These are phyloP conservation scores for Crax fasciolata DNA, from an alignment of 2,797 vertebrate genomes.

Conservation along the genomic window DNA sequence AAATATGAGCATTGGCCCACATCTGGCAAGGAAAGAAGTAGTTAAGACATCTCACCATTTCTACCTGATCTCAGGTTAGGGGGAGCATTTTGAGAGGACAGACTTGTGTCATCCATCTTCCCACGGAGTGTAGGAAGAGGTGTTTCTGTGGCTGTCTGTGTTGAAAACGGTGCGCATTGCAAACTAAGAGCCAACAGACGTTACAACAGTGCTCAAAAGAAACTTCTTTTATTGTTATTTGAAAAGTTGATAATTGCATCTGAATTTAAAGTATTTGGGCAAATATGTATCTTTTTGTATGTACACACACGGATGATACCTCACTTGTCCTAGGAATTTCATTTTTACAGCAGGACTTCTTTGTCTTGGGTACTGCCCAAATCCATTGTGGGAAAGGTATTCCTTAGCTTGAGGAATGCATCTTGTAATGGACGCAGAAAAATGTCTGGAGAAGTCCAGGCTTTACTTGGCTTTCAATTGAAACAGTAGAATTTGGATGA, in stretches of 20 bases:
- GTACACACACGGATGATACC: fast-evolving
- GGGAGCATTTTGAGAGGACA: background rate
- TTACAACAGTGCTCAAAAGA: background rate
- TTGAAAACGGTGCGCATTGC: background rate
- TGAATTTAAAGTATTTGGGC: background rate
- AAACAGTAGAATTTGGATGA: background rate
- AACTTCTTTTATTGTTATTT: background rate
- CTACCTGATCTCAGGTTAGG: background rate
- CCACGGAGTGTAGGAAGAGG: background rate
- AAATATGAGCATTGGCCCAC: background rate
- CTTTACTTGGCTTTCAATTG: background rate
- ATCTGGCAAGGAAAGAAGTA: background rate
- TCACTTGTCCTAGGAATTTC: background rate
- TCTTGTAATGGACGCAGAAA: background rate
- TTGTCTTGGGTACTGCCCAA: background rate
- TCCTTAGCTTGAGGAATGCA: background rate
- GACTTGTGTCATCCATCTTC: background rate
- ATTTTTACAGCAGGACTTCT: background rate
- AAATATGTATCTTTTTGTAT: background rate
- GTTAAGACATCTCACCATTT: background rate
- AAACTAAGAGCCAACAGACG: background rate
- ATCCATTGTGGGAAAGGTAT: background rate
- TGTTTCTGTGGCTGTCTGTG: background rate
- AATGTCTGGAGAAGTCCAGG: background rate
- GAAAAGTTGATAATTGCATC: background rate